Conservation (phyloP, 2,888 invertebrate species). For the Gastracanthus pulcherrimus region DNA sequence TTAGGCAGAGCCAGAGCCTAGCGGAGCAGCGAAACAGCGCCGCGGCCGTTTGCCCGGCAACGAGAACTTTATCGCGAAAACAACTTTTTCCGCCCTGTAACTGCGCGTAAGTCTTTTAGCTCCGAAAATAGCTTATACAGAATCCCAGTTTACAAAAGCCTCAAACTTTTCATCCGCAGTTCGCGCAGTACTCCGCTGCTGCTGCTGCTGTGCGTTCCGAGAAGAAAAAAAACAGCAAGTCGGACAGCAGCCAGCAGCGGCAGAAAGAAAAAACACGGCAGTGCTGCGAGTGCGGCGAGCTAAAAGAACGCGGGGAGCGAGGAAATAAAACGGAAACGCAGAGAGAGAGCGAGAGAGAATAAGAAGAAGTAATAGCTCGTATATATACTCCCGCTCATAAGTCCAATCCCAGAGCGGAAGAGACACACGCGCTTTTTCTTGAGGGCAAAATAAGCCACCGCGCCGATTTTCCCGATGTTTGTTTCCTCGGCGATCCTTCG, state of each 20-base stretch:
- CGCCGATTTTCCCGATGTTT: constrained; percentile 33
- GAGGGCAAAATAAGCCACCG: constrained; percentile 36
- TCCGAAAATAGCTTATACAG: constrained; percentile 47
- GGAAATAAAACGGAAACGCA: background rate
- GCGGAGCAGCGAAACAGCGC: background rate
- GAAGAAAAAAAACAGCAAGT: constrained; percentile 8
- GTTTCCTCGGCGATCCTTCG: constrained; percentile 3
- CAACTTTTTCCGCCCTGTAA: constrained; percentile 41
- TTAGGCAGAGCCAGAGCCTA: background rate
- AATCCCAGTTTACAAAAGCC: constrained; percentile 49
- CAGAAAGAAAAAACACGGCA: constrained; percentile 16
- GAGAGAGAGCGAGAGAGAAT: background rate
- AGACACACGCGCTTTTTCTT: background rate
- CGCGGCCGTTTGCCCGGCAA: background rate
- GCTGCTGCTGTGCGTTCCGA: background rate
- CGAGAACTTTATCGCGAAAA: constrained; percentile 33
- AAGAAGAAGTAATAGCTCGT: background rate
- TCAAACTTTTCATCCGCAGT: constrained; percentile 50
- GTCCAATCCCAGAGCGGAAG: constrained; percentile 30
- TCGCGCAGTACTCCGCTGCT: background rate
- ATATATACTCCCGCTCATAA: constrained; percentile 44
- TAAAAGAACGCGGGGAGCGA: background rate
- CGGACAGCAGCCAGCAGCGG: background rate
- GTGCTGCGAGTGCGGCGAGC: background rate
- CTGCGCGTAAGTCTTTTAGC: constrained; percentile 49